These are phyloP conservation scores for Theretra japonica DNA, from an alignment of 2,888 invertebrate species.

Conservation along the genomic window DNA sequence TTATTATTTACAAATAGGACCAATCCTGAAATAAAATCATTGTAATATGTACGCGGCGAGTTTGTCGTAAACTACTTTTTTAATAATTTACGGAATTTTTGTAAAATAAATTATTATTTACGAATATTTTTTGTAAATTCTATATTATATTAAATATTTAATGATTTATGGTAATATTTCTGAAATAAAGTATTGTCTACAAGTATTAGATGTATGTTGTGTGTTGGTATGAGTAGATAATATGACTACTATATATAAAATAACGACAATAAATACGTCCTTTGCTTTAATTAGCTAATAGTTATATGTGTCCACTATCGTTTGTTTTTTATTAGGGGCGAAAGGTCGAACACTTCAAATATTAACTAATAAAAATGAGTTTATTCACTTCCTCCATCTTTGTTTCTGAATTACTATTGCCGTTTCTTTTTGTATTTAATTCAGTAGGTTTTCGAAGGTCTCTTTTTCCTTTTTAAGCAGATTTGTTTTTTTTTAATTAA, in stretches of 20 bases:
- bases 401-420: not conserved
- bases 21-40: not conserved
- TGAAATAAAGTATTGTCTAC: constrained; percentile 21
- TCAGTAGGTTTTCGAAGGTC: too few species aligned
- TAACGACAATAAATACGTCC: constrained; percentile 82
- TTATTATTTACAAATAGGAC: constrained; percentile 9
- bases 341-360: constrained; percentile 34
- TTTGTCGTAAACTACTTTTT: not conserved
- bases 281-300: constrained; percentile 81
- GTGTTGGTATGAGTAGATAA: constrained; percentile 46
- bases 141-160: not conserved
- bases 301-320: constrained; percentile 53
- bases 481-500: too few species aligned
- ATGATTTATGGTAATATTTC: constrained; percentile 1
- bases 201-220: constrained; percentile 23
- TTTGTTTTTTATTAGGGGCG: constrained; percentile 51
- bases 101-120: constrained; percentile 7
- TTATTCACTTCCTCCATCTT: not conserved
- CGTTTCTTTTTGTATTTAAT: not conserved
- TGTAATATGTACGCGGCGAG: not conserved
- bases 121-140: not conserved
- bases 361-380: not conserved
- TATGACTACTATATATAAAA: constrained; percentile 62
- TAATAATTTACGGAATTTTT: constrained; percentile 9
- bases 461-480: too few species aligned